These are phyloP conservation scores for Leptopilina clavipes DNA, from an alignment of 1,140 invertebrate species.

Conservation along the genomic window DNA sequence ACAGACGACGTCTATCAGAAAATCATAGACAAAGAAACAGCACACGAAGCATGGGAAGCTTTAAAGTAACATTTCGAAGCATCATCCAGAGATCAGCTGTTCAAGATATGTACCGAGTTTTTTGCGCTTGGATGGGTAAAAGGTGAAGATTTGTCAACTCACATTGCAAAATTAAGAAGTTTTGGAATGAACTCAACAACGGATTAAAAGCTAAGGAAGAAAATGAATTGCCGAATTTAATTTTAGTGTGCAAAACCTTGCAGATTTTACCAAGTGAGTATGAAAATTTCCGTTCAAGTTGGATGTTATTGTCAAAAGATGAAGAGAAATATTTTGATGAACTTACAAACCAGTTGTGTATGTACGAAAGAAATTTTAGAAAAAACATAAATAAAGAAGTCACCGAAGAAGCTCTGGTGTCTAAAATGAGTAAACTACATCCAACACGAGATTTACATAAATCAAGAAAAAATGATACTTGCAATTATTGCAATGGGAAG, in stretches of 20 bases:
- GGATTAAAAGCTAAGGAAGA: slow-evolving; percentile 50
- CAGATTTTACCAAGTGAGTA: slow-evolving; percentile 56
- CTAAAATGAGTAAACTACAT: slow-evolving; percentile 38
- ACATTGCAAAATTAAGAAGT: slow-evolving; percentile 59
- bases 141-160: slow-evolving; percentile 59
- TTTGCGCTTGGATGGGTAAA: slow-evolving; percentile 58
- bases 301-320: slow-evolving; percentile 55
- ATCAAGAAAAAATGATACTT: slow-evolving; percentile 43
- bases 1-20: slow-evolving; percentile 58
- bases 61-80: slow-evolving; percentile 57
- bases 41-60: slow-evolving; percentile 55
- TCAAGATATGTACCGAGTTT: slow-evolving; percentile 61
- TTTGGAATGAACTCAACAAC: slow-evolving; percentile 62
- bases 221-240: slow-evolving; percentile 49
- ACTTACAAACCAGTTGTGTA: slow-evolving; percentile 50
- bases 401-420: slow-evolving; percentile 47
- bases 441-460: slow-evolving; percentile 34
- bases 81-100: slow-evolving; percentile 57
- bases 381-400: slow-evolving; percentile 41
- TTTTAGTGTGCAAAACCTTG: slow-evolving; percentile 55
- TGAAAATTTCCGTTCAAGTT: slow-evolving; percentile 55
- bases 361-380: slow-evolving; percentile 50
- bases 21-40: slow-evolving; percentile 59
- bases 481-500: slow-evolving; percentile 56
- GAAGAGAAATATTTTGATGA: slow-evolving; percentile 54